Evolutionary conservation across 2,797 vertebrate species (phyloP).

Genomic region (Bradypodion pumilum): DNA sequence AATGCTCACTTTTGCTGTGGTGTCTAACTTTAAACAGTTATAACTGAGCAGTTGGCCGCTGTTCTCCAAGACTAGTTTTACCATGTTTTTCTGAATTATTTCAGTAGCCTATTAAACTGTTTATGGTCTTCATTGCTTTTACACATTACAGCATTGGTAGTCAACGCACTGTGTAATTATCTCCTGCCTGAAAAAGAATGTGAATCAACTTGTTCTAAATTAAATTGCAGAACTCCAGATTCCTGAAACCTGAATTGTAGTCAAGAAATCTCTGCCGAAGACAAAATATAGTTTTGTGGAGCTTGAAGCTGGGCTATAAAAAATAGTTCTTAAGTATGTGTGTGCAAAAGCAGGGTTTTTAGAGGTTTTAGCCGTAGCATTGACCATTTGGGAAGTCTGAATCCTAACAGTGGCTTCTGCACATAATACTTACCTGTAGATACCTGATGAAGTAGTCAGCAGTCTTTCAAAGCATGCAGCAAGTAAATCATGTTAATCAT

Average conservation of each 20-base stretch:
- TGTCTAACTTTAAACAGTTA: neutral
- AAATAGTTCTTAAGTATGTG: neutral
- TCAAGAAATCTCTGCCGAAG: neutral
- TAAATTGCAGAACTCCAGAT: neutral
- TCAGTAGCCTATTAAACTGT: slow-evolving; percentile 12
- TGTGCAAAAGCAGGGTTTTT: neutral
- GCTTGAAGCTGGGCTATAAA: neutral
- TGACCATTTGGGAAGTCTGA: neutral
- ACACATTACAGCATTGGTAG: neutral
- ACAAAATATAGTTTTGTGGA: neutral
- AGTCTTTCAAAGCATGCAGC: too few relatives aligned
- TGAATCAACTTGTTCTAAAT: neutral
- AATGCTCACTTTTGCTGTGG: neutral
- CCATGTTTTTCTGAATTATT: neutral
- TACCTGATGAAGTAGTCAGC: too few relatives aligned
- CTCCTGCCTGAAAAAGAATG: neutral
- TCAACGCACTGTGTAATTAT: neutral
- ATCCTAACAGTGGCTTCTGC: neutral
- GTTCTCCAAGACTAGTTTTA: neutral
- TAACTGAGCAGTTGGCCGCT: too few relatives aligned
- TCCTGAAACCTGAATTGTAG: slow-evolving; percentile 14
- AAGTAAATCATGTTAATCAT: too few relatives aligned
- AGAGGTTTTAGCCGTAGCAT: neutral
- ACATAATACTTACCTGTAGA: neutral
- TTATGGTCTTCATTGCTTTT: slow-evolving; percentile 30